Percentiles rank a stretch among this genome's conserved stretches.
Conservation (phyloP, 2,797 vertebrate species). For the Orientallactaga sibirica region DNA sequence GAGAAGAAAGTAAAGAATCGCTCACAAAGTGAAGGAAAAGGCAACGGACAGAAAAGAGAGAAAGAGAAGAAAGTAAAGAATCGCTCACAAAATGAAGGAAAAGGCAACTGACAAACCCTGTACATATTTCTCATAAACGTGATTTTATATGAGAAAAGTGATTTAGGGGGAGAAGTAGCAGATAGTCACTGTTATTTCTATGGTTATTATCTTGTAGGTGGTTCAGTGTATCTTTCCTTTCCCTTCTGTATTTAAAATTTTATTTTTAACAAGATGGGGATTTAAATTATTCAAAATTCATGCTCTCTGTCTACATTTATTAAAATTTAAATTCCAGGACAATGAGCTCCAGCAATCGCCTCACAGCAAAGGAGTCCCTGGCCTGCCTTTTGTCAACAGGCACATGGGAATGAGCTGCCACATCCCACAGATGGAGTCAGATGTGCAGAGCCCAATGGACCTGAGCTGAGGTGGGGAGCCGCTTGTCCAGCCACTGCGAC, state of each 20-base stretch:
- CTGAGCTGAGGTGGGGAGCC: not conserved
- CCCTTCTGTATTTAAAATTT: conserved; percentile 64
- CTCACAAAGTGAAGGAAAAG: too few relatives aligned
- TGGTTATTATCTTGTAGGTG: conserved; percentile 42
- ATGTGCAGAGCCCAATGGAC: rapidly evolving
- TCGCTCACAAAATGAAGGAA: conserved; percentile 29
- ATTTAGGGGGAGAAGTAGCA: conserved; percentile 15
- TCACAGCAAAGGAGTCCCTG: not conserved
- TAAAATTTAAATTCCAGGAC: conserved; percentile 65
- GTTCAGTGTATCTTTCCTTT: conserved; percentile 40
- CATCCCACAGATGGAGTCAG: not conserved
- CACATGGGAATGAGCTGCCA: not conserved
- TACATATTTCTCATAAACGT: conserved; percentile 55
- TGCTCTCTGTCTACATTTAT: conserved; percentile 54
- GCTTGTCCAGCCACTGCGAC: not conserved
- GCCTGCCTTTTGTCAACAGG: not conserved
- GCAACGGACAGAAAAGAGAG: too few relatives aligned
- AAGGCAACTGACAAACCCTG: not conserved
- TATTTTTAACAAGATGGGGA: conserved; percentile 73
- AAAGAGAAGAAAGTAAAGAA: too few relatives aligned
- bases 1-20: too few relatives aligned
- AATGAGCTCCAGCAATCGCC: not conserved
- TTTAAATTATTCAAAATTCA: conserved; percentile 74
- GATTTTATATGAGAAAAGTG: conserved; percentile 50
- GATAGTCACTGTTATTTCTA: conserved; percentile 49